phyloP scores from a whole-genome alignment of 1,140 invertebrate species.

The Adelges cooleyi region DNA sequence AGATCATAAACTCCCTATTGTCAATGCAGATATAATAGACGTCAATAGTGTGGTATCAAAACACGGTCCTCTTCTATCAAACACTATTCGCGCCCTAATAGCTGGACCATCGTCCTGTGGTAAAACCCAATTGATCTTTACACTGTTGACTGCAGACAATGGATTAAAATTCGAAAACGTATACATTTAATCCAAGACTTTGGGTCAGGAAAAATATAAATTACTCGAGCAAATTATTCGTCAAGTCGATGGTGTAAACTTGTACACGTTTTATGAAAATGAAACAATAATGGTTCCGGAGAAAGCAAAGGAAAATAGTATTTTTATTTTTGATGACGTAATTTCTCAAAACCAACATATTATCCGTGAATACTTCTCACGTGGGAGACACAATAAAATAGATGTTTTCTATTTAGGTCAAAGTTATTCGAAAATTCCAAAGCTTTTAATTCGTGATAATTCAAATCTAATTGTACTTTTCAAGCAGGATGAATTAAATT shows the following conservation, averaged over 20 bases:
- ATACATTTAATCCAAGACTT: conserved; percentile 38
- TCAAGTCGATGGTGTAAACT: conserved; percentile 31
- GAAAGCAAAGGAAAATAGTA: conserved; percentile 34
- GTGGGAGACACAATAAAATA: conserved; percentile 37
- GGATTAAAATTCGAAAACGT: conserved; percentile 38
- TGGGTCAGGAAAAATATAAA: conserved; percentile 37
- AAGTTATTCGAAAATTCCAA: conserved; percentile 38
- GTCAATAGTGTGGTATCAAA: too few relatives aligned
- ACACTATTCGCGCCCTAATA: conserved; percentile 34
- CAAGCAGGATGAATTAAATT: conserved; percentile 38
- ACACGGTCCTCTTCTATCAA: conserved; percentile 33
- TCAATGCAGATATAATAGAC: too few relatives aligned
- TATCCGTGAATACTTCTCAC: conserved; percentile 37
- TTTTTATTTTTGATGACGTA: conserved; percentile 39
- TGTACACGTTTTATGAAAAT: conserved; percentile 10
- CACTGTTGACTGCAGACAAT: conserved; percentile 34
- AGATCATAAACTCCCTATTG: too few relatives aligned
- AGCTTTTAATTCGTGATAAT: conserved; percentile 39
- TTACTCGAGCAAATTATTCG: conserved; percentile 34
- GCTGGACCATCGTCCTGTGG: conserved; percentile 36
- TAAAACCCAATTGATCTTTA: conserved; percentile 38
- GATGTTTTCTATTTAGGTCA: conserved; percentile 40
- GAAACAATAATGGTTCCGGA: too few relatives aligned
- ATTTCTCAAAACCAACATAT: conserved; percentile 31
- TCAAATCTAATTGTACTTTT: conserved; percentile 38